These are phyloP conservation scores for Oxyteleia sp. DNA, from an alignment of 2,888 invertebrate genomes.

Conservation along the genomic window DNA sequence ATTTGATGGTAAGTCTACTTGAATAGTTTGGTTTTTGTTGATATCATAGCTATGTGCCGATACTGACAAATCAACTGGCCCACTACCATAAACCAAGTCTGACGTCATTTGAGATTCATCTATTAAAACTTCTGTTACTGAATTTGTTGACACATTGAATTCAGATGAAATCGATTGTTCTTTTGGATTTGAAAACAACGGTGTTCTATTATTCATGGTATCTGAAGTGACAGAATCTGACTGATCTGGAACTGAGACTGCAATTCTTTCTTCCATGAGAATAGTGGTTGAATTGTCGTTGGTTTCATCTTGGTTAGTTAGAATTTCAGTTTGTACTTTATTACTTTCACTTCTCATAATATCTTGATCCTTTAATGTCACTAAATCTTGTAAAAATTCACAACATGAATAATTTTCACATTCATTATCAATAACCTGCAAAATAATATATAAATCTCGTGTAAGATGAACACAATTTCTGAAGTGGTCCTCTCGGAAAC, in stretches of 20 bases:
- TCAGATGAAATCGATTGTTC: background rate
- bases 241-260: background rate
- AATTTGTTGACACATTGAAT: slow-evolving; percentile 4
- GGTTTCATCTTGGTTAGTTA: background rate
- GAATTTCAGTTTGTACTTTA: background rate
- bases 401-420: slow-evolving; percentile 22
- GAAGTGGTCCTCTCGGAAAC: no score
- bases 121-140: no score
- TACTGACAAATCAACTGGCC: no score
- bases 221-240: background rate
- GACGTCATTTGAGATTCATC: no score
- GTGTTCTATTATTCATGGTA: background rate
- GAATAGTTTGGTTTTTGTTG: no score
- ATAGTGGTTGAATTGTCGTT: background rate
- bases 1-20: no score
- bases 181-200: slow-evolving; percentile 9
- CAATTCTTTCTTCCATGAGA: slow-evolving; percentile 21
- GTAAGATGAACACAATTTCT: no score
- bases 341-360: background rate
- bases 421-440: slow-evolving; percentile 21
- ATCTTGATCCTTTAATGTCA: background rate
- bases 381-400: slow-evolving; percentile 18
- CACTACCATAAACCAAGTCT: no score
- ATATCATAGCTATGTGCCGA: no score
- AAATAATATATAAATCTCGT: background rate